phyloP scores from a whole-genome alignment of 2,888 invertebrate species.

The Marronus borbonicus region DNA sequence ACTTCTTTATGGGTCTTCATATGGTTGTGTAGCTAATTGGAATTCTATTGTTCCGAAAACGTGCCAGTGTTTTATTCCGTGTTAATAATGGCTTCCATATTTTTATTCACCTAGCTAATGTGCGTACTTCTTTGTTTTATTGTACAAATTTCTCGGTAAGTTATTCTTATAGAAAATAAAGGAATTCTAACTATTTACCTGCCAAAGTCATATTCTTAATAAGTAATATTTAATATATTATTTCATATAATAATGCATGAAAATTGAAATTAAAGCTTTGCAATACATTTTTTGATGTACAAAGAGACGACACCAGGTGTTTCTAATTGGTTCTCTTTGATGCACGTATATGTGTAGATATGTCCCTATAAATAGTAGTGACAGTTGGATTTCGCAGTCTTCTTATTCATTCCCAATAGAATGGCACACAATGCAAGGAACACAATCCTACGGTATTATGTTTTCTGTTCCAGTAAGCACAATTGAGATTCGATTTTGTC shows the following conservation, averaged over 20 bases:
- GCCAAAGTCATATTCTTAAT: no score
- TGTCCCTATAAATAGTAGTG: conserved; percentile 55
- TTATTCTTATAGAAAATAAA: neutral
- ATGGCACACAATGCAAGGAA: conserved; percentile 57
- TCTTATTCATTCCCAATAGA: conserved; percentile 61
- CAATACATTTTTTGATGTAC: conserved; percentile 19
- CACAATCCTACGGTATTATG: conserved; percentile 60
- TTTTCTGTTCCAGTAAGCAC: conserved; percentile 60
- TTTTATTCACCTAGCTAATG: conserved; percentile 4
- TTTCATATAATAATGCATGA: no score
- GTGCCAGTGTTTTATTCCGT: conserved; percentile 2
- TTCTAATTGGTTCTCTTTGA: conserved; percentile 4
- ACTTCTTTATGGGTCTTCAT: neutral
- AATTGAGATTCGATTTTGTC: conserved; percentile 66
- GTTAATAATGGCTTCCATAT: neutral
- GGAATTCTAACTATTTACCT: neutral
- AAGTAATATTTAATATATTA: no score
- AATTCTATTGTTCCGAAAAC: conserved; percentile 19
- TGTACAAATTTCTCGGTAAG: conserved; percentile 4
- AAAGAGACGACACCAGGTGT: conserved; percentile 26
- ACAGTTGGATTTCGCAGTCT: conserved; percentile 61
- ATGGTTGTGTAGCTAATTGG: conserved; percentile 22
- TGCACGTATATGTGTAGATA: conserved; percentile 14
- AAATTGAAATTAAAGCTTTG: conserved; percentile 16
- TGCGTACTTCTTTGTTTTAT: conserved; percentile 1